phyloP scores from a whole-genome alignment of 2,113 vertebrate species.

The Hyperoodon ampullatus region DNA sequence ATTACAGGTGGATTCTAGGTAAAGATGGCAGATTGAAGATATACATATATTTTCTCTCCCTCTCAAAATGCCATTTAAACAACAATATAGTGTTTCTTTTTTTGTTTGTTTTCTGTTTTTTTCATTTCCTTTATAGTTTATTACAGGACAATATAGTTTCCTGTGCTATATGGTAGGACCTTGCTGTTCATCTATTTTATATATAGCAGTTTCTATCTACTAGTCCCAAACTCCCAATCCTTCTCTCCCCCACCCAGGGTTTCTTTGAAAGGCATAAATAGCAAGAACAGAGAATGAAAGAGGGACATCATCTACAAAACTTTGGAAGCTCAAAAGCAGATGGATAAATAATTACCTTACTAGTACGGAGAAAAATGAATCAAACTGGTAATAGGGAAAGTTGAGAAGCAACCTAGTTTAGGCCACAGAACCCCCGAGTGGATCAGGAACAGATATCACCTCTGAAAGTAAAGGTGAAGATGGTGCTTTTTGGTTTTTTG shows the following conservation, averaged over 20 bases:
- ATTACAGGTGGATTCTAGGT: not conserved
- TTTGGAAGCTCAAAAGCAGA: not conserved
- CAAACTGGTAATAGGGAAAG: not conserved
- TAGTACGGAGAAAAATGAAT: not conserved
- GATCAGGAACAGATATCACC: not conserved
- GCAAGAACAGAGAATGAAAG: not conserved
- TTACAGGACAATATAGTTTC: not conserved
- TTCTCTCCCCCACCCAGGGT: not conserved
- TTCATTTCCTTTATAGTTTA: not conserved
- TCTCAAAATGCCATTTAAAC: not conserved
- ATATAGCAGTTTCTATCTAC: not conserved
- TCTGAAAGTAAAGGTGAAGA: not conserved
- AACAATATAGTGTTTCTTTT: not conserved
- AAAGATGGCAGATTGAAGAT: not conserved
- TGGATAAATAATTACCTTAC: not conserved
- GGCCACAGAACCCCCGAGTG: not conserved
- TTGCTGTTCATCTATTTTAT: not conserved
- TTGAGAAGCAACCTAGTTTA: not conserved
- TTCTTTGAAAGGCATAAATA: conserved; percentile 4
- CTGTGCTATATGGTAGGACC: not conserved
- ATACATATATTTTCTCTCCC: not conserved
- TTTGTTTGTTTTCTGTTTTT: not conserved
- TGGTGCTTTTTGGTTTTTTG: not conserved
- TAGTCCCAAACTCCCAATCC: not conserved
- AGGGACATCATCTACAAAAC: not conserved